phyloP scores from a whole-genome alignment of 2,797 vertebrate species.

The Falco columbarius region DNA sequence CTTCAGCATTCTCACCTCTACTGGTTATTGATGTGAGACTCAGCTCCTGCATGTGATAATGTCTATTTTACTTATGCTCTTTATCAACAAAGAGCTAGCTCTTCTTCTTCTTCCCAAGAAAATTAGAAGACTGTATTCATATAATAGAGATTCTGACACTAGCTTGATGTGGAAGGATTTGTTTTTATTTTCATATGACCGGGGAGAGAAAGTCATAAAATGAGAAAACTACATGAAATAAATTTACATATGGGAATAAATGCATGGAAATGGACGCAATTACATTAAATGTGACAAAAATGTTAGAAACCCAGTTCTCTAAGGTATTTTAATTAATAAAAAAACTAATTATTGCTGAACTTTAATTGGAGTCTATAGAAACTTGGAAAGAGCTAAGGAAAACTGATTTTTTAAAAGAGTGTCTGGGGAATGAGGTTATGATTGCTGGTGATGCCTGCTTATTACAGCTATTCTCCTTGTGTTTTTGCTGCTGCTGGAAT shows the following conservation, averaged over 20 bases:
- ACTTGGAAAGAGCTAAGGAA: background rate
- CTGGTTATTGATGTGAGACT: conserved; percentile 9
- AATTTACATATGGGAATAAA: conserved; percentile 48
- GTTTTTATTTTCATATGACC: background rate
- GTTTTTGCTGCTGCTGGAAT: conserved; percentile 44
- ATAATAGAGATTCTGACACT: background rate
- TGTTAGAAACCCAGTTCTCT: conserved; percentile 4
- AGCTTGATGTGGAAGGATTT: background rate
- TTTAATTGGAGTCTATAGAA: conserved; percentile 64
- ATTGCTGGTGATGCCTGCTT: conserved; percentile 32
- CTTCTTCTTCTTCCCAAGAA: conserved; percentile 27
- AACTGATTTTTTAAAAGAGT: conserved; percentile 19
- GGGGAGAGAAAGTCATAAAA: conserved; percentile 16
- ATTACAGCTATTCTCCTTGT: background rate
- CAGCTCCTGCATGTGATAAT: background rate
- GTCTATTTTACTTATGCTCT: conserved; percentile 48
- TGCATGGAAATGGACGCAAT: conserved; percentile 31
- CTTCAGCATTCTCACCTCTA: conserved; percentile 18
- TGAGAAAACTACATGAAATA: conserved; percentile 27
- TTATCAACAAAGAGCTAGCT: conserved; percentile 20
- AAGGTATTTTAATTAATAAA: conserved; percentile 73
- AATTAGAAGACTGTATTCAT: conserved; percentile 32
- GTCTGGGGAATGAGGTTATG: conserved; percentile 20
- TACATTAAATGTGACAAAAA: conserved; percentile 38
- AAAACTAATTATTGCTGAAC: conserved; percentile 44